phyloP scores from a whole-genome alignment of 2,888 invertebrate genomes.

The Hedya salicella region DNA sequence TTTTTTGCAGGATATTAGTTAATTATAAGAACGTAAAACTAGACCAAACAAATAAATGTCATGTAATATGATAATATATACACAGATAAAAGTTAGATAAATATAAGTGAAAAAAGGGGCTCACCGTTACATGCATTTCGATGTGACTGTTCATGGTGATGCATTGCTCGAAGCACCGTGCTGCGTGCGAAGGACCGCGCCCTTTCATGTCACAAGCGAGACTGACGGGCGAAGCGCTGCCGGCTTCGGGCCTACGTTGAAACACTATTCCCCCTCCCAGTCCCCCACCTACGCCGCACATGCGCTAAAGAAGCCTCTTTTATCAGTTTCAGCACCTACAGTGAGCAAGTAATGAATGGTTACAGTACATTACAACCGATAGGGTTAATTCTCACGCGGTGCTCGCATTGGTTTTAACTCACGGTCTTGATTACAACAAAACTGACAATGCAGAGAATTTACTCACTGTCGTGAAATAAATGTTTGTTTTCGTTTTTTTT shows the following conservation, averaged over 20 bases:
- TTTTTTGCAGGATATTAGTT: no score
- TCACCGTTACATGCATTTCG: slow-evolving; percentile 84
- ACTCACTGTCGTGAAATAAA: no score
- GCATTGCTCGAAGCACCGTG: slow-evolving; percentile 88
- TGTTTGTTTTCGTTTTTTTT: no score
- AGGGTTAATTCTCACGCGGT: not conserved
- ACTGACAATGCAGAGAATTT: no score
- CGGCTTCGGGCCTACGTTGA: slow-evolving; percentile 66
- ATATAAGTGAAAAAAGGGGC: slow-evolving; percentile 51
- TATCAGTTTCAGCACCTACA: slow-evolving; percentile 32
- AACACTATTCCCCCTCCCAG: slow-evolving; percentile 65
- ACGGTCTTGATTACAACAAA: not conserved
- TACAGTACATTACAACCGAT: slow-evolving; percentile 48
- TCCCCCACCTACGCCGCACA: slow-evolving; percentile 58
- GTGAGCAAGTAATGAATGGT: slow-evolving; percentile 59
- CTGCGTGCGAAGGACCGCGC: slow-evolving; percentile 80
- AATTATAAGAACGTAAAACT: no score
- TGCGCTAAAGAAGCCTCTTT: slow-evolving; percentile 57
- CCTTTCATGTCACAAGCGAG: slow-evolving; percentile 86
- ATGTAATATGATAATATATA: not conserved
- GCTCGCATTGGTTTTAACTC: not conserved
- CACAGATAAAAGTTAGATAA: not conserved
- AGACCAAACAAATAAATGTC: not conserved
- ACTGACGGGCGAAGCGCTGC: slow-evolving; percentile 76
- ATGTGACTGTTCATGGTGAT: slow-evolving; percentile 88